Conservation (phyloP, 2,797 vertebrate species). For the Hypotaenidia okinawae region DNA sequence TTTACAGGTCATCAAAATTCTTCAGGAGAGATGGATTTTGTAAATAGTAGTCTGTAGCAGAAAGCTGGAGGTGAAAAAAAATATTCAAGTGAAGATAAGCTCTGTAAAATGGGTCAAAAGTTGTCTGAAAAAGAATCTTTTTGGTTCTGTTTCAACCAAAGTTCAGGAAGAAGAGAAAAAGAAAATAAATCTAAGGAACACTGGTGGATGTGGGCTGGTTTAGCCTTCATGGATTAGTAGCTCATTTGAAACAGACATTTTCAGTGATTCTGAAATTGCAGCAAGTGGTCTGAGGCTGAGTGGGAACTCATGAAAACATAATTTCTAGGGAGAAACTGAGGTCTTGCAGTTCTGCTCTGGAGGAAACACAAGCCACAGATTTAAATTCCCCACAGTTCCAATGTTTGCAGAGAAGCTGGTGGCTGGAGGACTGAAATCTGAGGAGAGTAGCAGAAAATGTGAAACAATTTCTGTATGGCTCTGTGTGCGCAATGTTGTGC, state of each 20-base stretch:
- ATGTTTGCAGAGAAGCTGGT: not conserved
- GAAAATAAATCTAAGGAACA: not conserved
- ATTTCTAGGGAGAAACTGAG: slow-evolving; percentile 22
- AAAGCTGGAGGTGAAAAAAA: not conserved
- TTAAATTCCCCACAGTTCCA: not conserved
- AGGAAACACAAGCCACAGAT: slow-evolving; percentile 30
- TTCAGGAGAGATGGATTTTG: slow-evolving; percentile 28
- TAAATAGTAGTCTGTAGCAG: not conserved
- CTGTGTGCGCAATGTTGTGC: not conserved
- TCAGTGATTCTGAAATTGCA: slow-evolving; percentile 34
- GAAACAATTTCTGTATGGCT: not conserved
- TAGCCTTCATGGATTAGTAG: slow-evolving; percentile 23
- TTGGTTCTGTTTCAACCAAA: not conserved
- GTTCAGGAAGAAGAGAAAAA: not conserved
- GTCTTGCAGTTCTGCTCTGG: not conserved
- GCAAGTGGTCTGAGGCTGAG: slow-evolving; percentile 12
- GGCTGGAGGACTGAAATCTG: slow-evolving; percentile 2
- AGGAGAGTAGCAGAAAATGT: not conserved
- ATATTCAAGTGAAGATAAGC: not conserved
- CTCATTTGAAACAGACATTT: slow-evolving; percentile 17
- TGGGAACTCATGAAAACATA: not conserved
- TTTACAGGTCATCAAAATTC: slow-evolving; percentile 14
- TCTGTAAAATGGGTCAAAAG: not conserved
- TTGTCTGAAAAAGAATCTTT: not conserved
- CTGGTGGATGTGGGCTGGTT: not conserved